phyloP scores from a whole-genome alignment of 2,797 vertebrate genomes.

The Phrynocephalus forsythii region DNA sequence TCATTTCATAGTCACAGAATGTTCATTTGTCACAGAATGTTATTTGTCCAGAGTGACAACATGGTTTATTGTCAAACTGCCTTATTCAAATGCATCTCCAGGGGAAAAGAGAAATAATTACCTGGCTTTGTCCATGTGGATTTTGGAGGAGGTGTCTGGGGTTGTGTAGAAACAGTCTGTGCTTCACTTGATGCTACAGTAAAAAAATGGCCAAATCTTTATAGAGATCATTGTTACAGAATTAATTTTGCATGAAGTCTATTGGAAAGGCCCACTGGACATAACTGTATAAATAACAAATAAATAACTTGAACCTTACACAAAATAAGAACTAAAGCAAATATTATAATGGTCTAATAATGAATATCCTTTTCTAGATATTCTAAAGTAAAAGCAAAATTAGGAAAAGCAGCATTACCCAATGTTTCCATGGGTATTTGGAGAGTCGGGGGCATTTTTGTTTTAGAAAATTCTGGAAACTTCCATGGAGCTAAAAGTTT shows the following conservation, averaged over 20 bases:
- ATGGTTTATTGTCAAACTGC: not conserved
- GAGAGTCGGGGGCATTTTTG: constrained; percentile 52
- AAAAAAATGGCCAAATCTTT: constrained; percentile 68
- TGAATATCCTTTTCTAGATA: not conserved
- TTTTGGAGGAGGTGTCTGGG: constrained; percentile 70
- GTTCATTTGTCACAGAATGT: no score
- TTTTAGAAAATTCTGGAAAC: constrained; percentile 66
- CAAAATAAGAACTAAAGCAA: not conserved
- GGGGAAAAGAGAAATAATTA: constrained; percentile 70
- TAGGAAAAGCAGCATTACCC: constrained; percentile 56
- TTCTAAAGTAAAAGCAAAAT: not conserved
- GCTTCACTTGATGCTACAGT: constrained; percentile 75
- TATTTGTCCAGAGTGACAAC: not conserved
- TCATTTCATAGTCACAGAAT: not conserved
- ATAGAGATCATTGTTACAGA: constrained; percentile 34
- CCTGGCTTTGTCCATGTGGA: constrained; percentile 70
- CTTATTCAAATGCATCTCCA: constrained; percentile 34
- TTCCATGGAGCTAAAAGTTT: constrained; percentile 62
- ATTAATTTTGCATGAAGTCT: constrained; percentile 24
- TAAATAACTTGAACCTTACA: not conserved
- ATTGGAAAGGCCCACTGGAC: constrained; percentile 41
- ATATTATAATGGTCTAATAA: not conserved
- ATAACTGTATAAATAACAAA: constrained; percentile 17
- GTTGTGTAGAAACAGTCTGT: constrained; percentile 61
- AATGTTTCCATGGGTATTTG: constrained; percentile 51